Evolutionary conservation across 1,140 invertebrate genomes (phyloP), one percentile per base, ranked within the genome.

Genomic region (Cotesia vestalis): DNA sequence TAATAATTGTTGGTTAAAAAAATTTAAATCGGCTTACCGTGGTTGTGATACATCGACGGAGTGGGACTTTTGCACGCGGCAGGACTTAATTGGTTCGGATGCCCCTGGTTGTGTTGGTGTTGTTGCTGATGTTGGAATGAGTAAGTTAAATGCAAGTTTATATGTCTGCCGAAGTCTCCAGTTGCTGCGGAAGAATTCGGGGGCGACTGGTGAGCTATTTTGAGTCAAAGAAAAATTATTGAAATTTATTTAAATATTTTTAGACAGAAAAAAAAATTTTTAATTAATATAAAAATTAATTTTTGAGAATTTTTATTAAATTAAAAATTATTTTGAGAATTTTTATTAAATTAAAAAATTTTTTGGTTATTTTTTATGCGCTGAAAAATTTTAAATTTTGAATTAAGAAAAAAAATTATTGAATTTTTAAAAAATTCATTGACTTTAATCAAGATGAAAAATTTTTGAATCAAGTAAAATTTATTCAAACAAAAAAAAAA

Each of bases 71-170:
- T 84, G 69, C 82, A 84, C 38, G 77, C 75, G 34, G 79, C 79
- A 12, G 82, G 81, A 67, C 81, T 84, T 4, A 80, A 71, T 63
- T 84, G 81, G n/a, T 80, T 75, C 53, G 78, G 81, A 59, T 84
- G 82, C 4, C 64, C 71, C 27, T 78, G 79, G 17, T 71, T 74
- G 40, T 80, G 82, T 63, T 82, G 81, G 62, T 82, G 81, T 8
- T 79, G 76, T 8, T 82, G 82, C 63, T 94, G 93, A 87, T 94
- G 92, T 86, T 94, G 93, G 85, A 94, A 94, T 60, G 93, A 94
- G 81, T 94, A 94, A 3, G 93, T 94, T 76, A 94, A 89, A 84
- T 94, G 93, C 64, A 94, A 88, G 85, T 94, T 94, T 86, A 94
- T 94, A 81, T 94, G 93, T 77, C 93, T 88, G 62, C 92, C 90